These are phyloP conservation scores for Agrilus planipennis DNA, from an alignment of 1,140 invertebrate species.

Conservation along the genomic window DNA sequence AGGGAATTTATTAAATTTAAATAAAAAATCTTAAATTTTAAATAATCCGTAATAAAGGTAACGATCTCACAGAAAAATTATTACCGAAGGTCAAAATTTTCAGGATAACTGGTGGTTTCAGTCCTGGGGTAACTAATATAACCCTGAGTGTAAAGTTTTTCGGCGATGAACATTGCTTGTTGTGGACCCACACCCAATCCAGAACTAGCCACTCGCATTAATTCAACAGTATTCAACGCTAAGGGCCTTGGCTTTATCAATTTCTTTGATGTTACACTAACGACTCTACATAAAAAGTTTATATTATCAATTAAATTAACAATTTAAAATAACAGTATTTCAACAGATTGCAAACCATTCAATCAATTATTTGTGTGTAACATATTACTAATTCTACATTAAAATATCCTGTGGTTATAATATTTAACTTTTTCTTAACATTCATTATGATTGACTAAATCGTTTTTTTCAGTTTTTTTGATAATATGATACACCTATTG, in stretches of 20 bases:
- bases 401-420: no score
- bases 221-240: conserved; percentile 94
- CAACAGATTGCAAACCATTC: no score
- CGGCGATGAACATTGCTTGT: conserved; percentile 92
- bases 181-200: conserved; percentile 90
- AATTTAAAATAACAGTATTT: no score
- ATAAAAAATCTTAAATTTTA: no score
- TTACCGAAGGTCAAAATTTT: conserved; percentile 88
- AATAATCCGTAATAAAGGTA: conserved; percentile 8
- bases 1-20: no score
- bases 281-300: conserved; percentile 54
- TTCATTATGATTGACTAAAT: no score
- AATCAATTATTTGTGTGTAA: no score
- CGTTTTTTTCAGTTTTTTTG: no score
- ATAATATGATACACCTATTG: no score
- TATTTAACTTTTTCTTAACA: no score
- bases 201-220: conserved; percentile 90
- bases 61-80: conserved; percentile 31
- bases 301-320: no score
- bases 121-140: conserved; percentile 93
- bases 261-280: conserved; percentile 61
- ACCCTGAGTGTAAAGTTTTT: conserved; percentile 85
- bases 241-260: conserved; percentile 75
- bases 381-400: no score
- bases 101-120: conserved; percentile 92